These are phyloP conservation scores for Ceratosolen fusciceps DNA, from an alignment of 1,140 invertebrate species.

Conservation along the genomic window DNA sequence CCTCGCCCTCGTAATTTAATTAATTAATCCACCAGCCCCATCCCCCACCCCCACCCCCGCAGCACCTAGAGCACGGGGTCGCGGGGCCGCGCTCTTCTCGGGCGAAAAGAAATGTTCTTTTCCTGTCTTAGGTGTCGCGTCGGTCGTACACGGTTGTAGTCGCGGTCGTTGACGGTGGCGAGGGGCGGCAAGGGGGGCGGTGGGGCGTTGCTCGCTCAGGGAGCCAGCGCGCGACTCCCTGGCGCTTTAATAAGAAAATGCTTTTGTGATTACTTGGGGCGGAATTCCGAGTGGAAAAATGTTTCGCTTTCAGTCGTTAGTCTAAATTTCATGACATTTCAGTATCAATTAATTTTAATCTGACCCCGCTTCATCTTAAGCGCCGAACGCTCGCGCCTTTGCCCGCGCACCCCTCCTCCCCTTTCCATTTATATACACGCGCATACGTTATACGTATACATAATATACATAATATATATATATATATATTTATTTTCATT, in stretches of 20 bases:
- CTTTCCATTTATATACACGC: constrained; percentile 9
- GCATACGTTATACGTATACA: no score
- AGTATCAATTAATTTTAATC: constrained; percentile 48
- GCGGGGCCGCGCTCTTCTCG: no score
- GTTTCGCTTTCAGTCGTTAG: constrained; percentile 3
- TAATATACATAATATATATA: no score
- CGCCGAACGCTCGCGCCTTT: neutral
- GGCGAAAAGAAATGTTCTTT: constrained; percentile 36
- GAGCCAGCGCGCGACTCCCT: no score
- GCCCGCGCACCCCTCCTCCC: neutral
- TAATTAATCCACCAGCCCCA: constrained; percentile 40
- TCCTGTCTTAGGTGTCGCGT: constrained; percentile 22
- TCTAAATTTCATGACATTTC: constrained; percentile 29
- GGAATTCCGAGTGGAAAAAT: constrained; percentile 14
- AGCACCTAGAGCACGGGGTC: no score
- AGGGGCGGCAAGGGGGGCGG: neutral
- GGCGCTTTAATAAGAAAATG: constrained; percentile 37
- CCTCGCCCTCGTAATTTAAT: constrained; percentile 35
- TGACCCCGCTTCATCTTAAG: constrained; percentile 17
- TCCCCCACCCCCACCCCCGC: no score
- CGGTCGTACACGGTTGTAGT: no score
- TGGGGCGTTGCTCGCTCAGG: constrained; percentile 1
- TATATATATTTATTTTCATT: no score
- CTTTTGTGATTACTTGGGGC: constrained; percentile 13
- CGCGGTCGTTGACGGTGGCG: no score